Percentiles rank a stretch among this genome's conserved stretches.
These are phyloP conservation scores for Sebastolobus alascanus DNA, from an alignment of 2,797 vertebrate genomes.

Conservation along the genomic window DNA sequence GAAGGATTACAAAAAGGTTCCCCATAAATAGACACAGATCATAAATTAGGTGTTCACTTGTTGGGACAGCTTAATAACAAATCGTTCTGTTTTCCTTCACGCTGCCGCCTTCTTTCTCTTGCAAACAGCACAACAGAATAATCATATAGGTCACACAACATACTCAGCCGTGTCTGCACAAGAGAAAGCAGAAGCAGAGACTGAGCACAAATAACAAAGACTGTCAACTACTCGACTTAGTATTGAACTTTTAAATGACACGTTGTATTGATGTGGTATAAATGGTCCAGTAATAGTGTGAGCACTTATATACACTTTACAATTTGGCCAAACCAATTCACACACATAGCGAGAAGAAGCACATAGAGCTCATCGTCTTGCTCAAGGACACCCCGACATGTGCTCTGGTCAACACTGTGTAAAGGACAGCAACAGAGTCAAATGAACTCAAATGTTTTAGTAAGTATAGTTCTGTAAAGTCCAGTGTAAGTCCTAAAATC, in stretches of 20 bases:
- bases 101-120: not conserved
- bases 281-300: not conserved
- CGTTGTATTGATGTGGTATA: conserved; percentile 31
- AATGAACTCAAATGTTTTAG: not conserved
- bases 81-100: not conserved
- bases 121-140: conserved; percentile 7
- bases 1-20: conserved; percentile 15
- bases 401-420: not conserved
- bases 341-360: too few relatives aligned
- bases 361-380: not conserved
- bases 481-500: not conserved
- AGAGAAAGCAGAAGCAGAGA: conserved; percentile 14
- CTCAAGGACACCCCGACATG: not conserved
- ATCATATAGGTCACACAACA: conserved; percentile 28
- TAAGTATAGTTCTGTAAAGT: not conserved
- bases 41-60: conserved; percentile 29
- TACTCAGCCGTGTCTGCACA: conserved; percentile 7
- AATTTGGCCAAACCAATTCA: not conserved
- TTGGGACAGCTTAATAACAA: conserved; percentile 30
- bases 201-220: conserved; percentile 14
- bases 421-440: not conserved
- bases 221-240: conserved; percentile 1
- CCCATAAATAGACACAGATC: conserved; percentile 26
- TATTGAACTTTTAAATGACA: conserved; percentile 42
- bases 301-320: not conserved